Conservation (phyloP, 1,140 invertebrate species). For the Nebria ingens region DNA sequence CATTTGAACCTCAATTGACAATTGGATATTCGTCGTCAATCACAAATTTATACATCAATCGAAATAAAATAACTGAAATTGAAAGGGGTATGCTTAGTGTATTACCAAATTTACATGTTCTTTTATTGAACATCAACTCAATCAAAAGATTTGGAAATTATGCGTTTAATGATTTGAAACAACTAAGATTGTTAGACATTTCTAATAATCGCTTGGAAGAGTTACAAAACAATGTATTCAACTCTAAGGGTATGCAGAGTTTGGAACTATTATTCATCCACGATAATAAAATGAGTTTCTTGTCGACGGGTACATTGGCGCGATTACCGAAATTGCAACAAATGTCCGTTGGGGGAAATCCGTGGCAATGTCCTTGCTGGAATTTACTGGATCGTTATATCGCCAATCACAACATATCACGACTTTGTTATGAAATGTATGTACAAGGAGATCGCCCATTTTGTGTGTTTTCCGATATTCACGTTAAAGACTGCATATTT, state of each 20-base stretch:
- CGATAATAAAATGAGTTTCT: constrained; percentile 16
- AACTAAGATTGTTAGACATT: constrained; percentile 12
- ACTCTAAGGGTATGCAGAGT: not conserved
- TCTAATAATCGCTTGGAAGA: constrained; percentile 14
- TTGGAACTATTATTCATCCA: constrained; percentile 15
- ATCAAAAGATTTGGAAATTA: constrained; percentile 13
- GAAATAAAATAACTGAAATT: constrained; percentile 14
- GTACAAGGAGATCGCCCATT: constrained; percentile 14
- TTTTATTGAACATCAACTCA: constrained; percentile 15
- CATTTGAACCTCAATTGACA: constrained; percentile 12
- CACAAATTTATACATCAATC: constrained; percentile 14
- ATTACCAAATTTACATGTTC: constrained; percentile 13
- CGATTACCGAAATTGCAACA: constrained; percentile 13
- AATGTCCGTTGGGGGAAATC: constrained; percentile 18
- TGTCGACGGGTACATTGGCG: constrained; percentile 16
- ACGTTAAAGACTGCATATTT: not conserved
- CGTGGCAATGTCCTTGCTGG: constrained; percentile 19
- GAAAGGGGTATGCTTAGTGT: constrained; percentile 13
- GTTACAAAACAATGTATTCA: constrained; percentile 13
- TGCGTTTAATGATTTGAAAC: constrained; percentile 13
- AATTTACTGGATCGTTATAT: constrained; percentile 13
- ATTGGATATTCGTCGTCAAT: constrained; percentile 10
- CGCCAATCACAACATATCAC: constrained; percentile 11
- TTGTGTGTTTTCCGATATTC: constrained; percentile 13
- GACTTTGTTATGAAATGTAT: constrained; percentile 15